A percentile compares a stretch with the other conserved stretches of the same genome.
Conservation (phyloP, 1,140 invertebrate species). For the Ephestia elutella region DNA sequence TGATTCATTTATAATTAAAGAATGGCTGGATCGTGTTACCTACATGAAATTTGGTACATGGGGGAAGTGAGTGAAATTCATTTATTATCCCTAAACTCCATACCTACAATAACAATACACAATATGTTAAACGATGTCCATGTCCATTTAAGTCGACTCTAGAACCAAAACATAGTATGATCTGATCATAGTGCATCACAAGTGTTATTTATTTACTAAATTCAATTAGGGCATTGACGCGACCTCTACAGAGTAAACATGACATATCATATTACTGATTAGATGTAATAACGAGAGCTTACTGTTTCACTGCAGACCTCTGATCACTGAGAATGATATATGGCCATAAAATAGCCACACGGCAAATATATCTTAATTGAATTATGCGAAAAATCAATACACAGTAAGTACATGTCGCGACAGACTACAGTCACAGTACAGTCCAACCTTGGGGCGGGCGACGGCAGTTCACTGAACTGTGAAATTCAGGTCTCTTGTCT, state of each 20-base stretch:
- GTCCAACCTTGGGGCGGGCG: conserved; percentile 19
- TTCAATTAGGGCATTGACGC: conserved; percentile 17
- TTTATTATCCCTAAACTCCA: too few species aligned
- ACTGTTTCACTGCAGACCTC: conserved; percentile 20
- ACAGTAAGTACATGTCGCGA: not conserved
- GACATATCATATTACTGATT: conserved; percentile 15
- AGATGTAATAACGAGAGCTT: conserved; percentile 11
- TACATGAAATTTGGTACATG: too few species aligned
- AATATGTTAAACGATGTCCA: too few species aligned
- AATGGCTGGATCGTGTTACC: too few species aligned
- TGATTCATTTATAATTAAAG: too few species aligned
- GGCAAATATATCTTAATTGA: not conserved
- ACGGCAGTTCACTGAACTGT: conserved; percentile 26
- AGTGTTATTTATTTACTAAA: not conserved
- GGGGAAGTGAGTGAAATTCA: too few species aligned
- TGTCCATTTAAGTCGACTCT: too few species aligned
- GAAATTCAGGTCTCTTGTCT: conserved; percentile 7
- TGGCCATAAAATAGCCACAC: conserved; percentile 19
- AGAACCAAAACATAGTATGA: too few species aligned
- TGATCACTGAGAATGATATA: conserved; percentile 12
- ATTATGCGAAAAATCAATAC: not conserved
- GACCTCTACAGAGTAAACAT: conserved; percentile 12
- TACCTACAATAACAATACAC: too few species aligned
- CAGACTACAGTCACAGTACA: not conserved
- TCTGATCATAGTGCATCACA: not conserved